Evolutionary conservation across 2,888 invertebrate genomes (phyloP).

Genomic region (Galeruca laticollis): DNA sequence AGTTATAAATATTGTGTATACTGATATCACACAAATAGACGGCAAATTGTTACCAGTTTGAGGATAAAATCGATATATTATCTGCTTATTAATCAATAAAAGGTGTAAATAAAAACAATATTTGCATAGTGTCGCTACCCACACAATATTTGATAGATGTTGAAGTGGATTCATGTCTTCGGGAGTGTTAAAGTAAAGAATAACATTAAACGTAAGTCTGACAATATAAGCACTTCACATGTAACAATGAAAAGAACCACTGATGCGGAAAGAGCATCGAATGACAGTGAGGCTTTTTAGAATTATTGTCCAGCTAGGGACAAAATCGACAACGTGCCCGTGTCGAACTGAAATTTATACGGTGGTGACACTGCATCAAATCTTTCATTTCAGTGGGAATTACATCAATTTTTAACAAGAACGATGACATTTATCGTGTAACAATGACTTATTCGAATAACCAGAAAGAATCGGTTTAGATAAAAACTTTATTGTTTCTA

Average conservation of each 20-base stretch:
- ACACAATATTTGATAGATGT: slow-evolving; percentile 5
- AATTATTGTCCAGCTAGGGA: slow-evolving; percentile 26
- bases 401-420: slow-evolving; percentile 29
- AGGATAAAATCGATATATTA: neutral
- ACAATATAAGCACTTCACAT: slow-evolving; percentile 26
- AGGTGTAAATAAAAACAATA: neutral
- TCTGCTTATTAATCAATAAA: neutral
- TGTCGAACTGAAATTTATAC: slow-evolving; percentile 27
- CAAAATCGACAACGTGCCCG: slow-evolving; percentile 27
- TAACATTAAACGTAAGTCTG: slow-evolving; percentile 11
- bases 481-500: slow-evolving; percentile 10
- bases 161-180: neutral
- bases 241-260: slow-evolving; percentile 10
- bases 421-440: slow-evolving; percentile 28
- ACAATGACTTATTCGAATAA: slow-evolving; percentile 21
- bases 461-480: slow-evolving; percentile 22
- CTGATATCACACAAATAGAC: too few relatives aligned
- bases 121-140: neutral
- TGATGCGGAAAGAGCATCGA: slow-evolving; percentile 24
- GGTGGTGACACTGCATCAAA: slow-evolving; percentile 34
- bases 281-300: slow-evolving; percentile 22
- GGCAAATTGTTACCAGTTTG: neutral
- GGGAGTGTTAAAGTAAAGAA: slow-evolving; percentile 10
- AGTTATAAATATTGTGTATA: too few relatives aligned
- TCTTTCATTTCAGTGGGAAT: slow-evolving; percentile 28